Conservation (phyloP, 1,140 invertebrate genomes). For the Zaprionus lachaisei region DNA sequence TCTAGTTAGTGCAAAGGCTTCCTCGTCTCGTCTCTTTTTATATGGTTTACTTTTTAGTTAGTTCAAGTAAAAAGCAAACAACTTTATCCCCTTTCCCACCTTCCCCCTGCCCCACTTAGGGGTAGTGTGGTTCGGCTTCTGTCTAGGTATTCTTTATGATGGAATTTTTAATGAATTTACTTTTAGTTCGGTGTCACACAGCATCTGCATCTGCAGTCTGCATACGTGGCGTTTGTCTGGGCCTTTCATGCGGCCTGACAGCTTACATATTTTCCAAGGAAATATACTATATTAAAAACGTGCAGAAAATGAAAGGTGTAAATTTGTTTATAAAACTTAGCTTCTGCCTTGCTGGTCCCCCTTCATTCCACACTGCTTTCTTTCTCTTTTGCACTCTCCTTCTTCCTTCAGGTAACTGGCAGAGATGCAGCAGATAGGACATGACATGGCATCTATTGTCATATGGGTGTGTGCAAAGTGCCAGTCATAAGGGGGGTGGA, state of each 20-base stretch:
- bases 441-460: slow-evolving; percentile 51
- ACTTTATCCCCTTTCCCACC: slow-evolving; percentile 23
- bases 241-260: slow-evolving; percentile 46
- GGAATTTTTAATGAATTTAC: slow-evolving; percentile 83
- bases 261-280: slow-evolving; percentile 54
- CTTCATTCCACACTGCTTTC: not conserved
- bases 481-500: slow-evolving; percentile 20
- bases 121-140: slow-evolving; percentile 22
- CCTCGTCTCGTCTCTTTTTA: slow-evolving; percentile 49
- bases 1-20: slow-evolving; percentile 1
- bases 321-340: slow-evolving; percentile 74
- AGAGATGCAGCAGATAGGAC: slow-evolving; percentile 47
- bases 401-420: slow-evolving; percentile 7
- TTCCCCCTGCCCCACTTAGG: not conserved
- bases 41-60: slow-evolving; percentile 81
- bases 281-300: slow-evolving; percentile 51
- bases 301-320: slow-evolving; percentile 76
- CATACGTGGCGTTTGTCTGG: slow-evolving; percentile 27
- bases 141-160: slow-evolving; percentile 72
- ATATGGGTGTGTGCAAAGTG: slow-evolving; percentile 37
- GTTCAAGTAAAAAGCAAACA: slow-evolving; percentile 69
- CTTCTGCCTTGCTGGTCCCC: slow-evolving; percentile 41
- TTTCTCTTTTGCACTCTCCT: not conserved
- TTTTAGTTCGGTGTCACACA: slow-evolving; percentile 74
- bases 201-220: slow-evolving; percentile 53